Conservation (phyloP, 2,888 invertebrate species). For the Megaustenia siamemsis region DNA sequence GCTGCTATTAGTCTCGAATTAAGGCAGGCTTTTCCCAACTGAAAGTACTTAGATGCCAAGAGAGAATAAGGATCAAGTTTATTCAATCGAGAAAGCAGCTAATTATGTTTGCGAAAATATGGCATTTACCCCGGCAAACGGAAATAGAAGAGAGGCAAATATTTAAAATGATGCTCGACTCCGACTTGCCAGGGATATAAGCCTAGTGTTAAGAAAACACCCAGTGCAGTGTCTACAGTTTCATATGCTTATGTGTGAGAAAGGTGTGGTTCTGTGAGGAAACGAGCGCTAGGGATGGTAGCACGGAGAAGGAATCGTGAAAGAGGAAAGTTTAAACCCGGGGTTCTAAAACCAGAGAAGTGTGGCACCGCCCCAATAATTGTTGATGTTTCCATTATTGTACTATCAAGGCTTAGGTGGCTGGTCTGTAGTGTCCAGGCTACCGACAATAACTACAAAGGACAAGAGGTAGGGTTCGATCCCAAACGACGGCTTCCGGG, state of each 20-base stretch:
- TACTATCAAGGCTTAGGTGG: too few relatives aligned
- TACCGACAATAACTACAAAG: too few relatives aligned
- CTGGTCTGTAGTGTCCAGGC: too few relatives aligned
- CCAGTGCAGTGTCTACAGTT: conserved; percentile 15
- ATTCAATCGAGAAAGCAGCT: conserved; percentile 16
- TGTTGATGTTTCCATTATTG: too few relatives aligned
- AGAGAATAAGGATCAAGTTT: not conserved
- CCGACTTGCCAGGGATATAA: not conserved
- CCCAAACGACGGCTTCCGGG: too few relatives aligned
- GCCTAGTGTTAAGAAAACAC: conserved; percentile 17
- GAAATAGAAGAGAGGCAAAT: conserved; percentile 3
- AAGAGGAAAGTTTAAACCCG: too few relatives aligned
- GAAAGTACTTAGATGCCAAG: not conserved
- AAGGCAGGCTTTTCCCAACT: not conserved
- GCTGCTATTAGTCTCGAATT: conserved; percentile 12
- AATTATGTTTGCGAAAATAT: conserved; percentile 29
- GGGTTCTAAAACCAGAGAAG: too few relatives aligned
- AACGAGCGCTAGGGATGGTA: not conserved
- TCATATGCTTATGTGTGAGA: not conserved
- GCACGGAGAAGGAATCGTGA: not conserved
- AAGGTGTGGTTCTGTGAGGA: not conserved
- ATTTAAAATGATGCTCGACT: not conserved
- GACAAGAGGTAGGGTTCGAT: too few relatives aligned
- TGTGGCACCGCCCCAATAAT: too few relatives aligned
- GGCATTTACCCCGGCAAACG: not conserved